Evolutionary conservation across 53 echinoderm and acorn worm species (phyloP).

Genomic region (Stichopus horrens): DNA sequence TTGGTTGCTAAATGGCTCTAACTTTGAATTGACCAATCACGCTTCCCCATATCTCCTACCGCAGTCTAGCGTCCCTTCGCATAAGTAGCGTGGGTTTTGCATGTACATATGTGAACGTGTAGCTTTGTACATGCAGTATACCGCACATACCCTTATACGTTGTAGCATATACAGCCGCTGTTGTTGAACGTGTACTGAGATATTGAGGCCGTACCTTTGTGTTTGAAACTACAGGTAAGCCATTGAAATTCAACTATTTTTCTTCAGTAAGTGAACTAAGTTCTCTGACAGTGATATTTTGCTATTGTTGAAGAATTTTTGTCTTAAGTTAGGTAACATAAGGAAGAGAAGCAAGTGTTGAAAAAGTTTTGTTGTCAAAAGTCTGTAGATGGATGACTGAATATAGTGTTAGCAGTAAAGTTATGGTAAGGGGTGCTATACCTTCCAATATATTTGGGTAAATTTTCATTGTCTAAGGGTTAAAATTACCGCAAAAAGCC

Average conservation of each 20-base stretch:
- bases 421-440: neutral
- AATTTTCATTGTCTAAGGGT: neutral
- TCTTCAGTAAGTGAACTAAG: neutral
- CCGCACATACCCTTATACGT: neutral
- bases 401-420: neutral
- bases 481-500: neutral
- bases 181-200: slow-evolving; percentile 12
- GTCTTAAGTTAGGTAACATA: neutral
- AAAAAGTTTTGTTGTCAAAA: slow-evolving; percentile 22
- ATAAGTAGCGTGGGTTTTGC: slow-evolving; percentile 91
- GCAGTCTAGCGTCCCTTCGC: slow-evolving; percentile 57
- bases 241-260: neutral
- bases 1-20: slow-evolving; percentile 85
- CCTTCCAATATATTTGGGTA: neutral
- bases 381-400: neutral
- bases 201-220: slow-evolving; percentile 35
- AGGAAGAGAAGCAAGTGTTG: neutral
- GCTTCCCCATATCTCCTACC: neutral
- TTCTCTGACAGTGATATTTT: neutral
- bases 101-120: slow-evolving; percentile 34
- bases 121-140: slow-evolving; percentile 26
- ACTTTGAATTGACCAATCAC: slow-evolving; percentile 88
- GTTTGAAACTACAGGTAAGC: slow-evolving; percentile 39
- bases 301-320: neutral
- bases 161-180: slow-evolving; percentile 13